Evolutionary conservation across 2,888 invertebrate genomes (phyloP).

Genomic region (Leucophenga maculata): DNA sequence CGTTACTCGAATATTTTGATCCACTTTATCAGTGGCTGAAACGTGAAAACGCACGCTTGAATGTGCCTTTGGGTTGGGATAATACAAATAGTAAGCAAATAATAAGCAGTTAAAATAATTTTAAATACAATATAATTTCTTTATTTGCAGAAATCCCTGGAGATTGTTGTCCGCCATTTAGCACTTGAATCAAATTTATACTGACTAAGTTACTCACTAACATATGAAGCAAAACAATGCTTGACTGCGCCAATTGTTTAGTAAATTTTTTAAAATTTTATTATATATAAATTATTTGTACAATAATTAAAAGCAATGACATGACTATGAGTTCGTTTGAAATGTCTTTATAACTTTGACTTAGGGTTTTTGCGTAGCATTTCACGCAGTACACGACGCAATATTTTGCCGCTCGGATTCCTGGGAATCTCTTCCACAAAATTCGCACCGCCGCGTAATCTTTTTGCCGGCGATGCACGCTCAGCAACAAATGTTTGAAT

Average conservation of each 20-base stretch:
- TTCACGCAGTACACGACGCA: conserved; percentile 75
- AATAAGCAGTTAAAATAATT: background rate
- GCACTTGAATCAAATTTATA: conserved; percentile 33
- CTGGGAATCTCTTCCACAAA: conserved; percentile 85
- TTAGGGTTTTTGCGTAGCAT: conserved; percentile 49
- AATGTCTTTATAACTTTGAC: too few relatives aligned
- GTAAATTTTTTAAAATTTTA: background rate
- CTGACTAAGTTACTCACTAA: background rate
- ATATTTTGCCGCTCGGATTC: conserved; percentile 84
- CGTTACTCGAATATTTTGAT: conserved; percentile 85
- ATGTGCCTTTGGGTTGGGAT: conserved; percentile 78
- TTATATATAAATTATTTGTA: background rate
- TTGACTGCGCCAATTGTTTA: background rate
- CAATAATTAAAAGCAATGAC: background rate
- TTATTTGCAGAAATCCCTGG: conserved; percentile 57
- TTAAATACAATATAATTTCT: background rate
- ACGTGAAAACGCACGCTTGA: conserved; percentile 79
- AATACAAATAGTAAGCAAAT: conserved; percentile 64
- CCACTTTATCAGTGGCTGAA: conserved; percentile 84
- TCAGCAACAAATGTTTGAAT: conserved; percentile 75
- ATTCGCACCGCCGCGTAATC: conserved; percentile 81
- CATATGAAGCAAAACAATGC: background rate
- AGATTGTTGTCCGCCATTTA: conserved; percentile 52
- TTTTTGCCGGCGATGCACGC: conserved; percentile 80
- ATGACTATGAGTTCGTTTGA: too few relatives aligned